A percentile compares a stretch with the other conserved stretches of the same genome.
Conservation (phyloP, 1,140 invertebrate genomes). For the Drosophila kohkoa region DNA sequence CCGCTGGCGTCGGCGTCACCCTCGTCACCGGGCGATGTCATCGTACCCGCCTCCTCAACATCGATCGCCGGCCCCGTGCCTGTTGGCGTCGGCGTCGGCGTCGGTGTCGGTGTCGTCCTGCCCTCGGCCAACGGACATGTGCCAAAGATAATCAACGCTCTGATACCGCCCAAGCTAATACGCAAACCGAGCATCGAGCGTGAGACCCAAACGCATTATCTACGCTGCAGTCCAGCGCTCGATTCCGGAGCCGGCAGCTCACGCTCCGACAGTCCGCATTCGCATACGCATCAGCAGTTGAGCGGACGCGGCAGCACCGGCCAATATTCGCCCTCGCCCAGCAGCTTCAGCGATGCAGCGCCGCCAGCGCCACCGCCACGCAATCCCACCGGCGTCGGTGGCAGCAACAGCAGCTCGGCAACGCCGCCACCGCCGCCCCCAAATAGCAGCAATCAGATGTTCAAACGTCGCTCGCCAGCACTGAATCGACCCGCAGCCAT, state of each 20-base stretch:
- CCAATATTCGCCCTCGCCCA: slow-evolving; percentile 89
- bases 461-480: slow-evolving; percentile 94
- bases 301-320: slow-evolving; percentile 85
- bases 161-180: slow-evolving; percentile 91
- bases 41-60: slow-evolving; percentile 39
- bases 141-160: slow-evolving; percentile 82
- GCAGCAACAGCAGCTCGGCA: slow-evolving; percentile 87
- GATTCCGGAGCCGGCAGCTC: slow-evolving; percentile 95
- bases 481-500: slow-evolving; percentile 73
- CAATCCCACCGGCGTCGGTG: slow-evolving; percentile 87
- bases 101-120: slow-evolving; percentile 53
- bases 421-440: slow-evolving; percentile 90
- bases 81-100: slow-evolving; percentile 52
- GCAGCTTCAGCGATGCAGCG: slow-evolving; percentile 88
- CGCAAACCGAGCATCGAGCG: slow-evolving; percentile 94
- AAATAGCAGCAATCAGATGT: slow-evolving; percentile 89
- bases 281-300: slow-evolving; percentile 86
- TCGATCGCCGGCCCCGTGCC: slow-evolving; percentile 38
- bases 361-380: slow-evolving; percentile 90
- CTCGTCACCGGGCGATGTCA: slow-evolving; percentile 58
- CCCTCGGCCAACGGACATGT: slow-evolving; percentile 70
- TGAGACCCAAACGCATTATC: slow-evolving; percentile 88
- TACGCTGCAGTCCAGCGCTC: slow-evolving; percentile 92
- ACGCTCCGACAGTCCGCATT: slow-evolving; percentile 93
- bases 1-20: slow-evolving; percentile 65